Conservation (phyloP, 2,888 invertebrate species). For the Luffia ferchaultella region DNA sequence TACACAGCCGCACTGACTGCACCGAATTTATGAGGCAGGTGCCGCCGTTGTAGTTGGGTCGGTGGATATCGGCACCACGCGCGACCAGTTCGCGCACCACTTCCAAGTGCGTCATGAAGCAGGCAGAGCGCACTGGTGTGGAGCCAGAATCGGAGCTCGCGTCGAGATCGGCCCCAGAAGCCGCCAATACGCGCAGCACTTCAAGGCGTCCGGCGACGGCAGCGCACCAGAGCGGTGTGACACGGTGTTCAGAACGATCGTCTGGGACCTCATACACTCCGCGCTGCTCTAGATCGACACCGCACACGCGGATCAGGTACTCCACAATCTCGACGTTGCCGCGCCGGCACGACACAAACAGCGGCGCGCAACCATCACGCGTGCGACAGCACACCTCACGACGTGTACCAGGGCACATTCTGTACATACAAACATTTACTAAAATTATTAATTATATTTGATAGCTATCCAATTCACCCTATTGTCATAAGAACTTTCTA, state of each 20-base stretch:
- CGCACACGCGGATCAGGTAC: constrained; percentile 74
- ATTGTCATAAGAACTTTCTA: neutral
- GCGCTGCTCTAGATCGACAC: constrained; percentile 85
- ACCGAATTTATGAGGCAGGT: constrained; percentile 94
- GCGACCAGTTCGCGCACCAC: constrained; percentile 78
- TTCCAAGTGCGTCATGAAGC: constrained; percentile 90
- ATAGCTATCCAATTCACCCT: neutral
- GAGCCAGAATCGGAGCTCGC: constrained; percentile 89
- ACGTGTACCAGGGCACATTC: constrained; percentile 66
- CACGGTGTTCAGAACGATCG: constrained; percentile 81
- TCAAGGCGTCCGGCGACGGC: constrained; percentile 84
- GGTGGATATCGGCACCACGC: constrained; percentile 83
- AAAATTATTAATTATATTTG: too few relatives aligned
- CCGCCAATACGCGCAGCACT: constrained; percentile 79
- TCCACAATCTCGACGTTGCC: constrained; percentile 86
- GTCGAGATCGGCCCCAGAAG: constrained; percentile 85
- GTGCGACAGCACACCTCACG: constrained; percentile 73
- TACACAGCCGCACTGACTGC: constrained; percentile 83
- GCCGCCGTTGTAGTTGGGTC: constrained; percentile 90
- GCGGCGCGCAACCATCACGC: constrained; percentile 81
- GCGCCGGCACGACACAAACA: constrained; percentile 80
- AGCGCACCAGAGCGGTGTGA: constrained; percentile 92
- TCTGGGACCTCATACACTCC: constrained; percentile 87
- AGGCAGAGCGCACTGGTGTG: constrained; percentile 89
- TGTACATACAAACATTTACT: constrained; percentile 22